Evolutionary conservation across 1,140 invertebrate species (phyloP).

Genomic region (Arion vulgaris): DNA sequence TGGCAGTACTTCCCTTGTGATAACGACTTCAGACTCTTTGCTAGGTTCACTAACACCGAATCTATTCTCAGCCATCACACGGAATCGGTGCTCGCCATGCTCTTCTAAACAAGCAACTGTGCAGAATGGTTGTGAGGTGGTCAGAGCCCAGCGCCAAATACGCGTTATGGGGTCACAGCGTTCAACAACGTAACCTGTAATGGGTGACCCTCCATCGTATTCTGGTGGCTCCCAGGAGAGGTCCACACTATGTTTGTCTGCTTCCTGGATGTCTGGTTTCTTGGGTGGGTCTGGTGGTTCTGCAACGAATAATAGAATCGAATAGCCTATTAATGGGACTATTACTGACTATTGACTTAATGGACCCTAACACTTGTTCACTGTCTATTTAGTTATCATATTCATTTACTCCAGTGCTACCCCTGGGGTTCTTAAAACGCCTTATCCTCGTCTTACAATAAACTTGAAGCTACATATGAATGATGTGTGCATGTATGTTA

Average conservation of each 20-base stretch:
- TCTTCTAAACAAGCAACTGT: slow-evolving; percentile 74
- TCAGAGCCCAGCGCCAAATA: slow-evolving; percentile 95
- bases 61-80: slow-evolving; percentile 96
- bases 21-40: slow-evolving; percentile 57
- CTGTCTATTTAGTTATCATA: too few species aligned
- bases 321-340: too few species aligned
- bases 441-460: too few species aligned
- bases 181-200: slow-evolving; percentile 97
- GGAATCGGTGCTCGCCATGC: slow-evolving; percentile 94
- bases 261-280: slow-evolving; percentile 90
- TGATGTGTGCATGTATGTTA: too few species aligned
- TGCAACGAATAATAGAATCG: slow-evolving; percentile 55
- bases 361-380: too few species aligned
- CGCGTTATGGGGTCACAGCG: slow-evolving; percentile 89
- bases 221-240: slow-evolving; percentile 89
- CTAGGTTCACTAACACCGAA: slow-evolving; percentile 94
- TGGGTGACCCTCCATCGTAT: slow-evolving; percentile 93
- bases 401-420: too few species aligned
- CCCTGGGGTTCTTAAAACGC: too few species aligned
- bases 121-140: slow-evolving; percentile 89
- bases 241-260: slow-evolving; percentile 95
- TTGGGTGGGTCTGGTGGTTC: slow-evolving; percentile 94
- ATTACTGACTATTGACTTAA: too few species aligned
- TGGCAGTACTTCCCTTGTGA: slow-evolving; percentile 77
- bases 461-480: too few species aligned